Percentiles rank a stretch among this genome's conserved stretches.
Conservation (phyloP, 2,888 invertebrate genomes). For the Drosophila melanosoma region DNA sequence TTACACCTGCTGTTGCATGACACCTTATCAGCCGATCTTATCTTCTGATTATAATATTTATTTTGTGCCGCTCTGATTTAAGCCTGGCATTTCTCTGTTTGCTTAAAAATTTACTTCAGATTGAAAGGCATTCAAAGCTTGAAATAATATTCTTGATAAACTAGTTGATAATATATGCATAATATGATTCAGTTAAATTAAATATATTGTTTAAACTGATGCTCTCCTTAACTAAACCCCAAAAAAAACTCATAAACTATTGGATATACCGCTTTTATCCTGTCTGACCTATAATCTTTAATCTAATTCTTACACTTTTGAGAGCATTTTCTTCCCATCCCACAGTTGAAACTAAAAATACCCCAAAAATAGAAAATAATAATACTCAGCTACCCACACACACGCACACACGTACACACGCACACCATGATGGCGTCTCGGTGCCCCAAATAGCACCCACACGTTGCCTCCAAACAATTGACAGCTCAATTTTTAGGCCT, state of each 20-base stretch:
- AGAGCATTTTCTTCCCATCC: slow-evolving; percentile 9
- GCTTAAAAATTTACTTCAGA: background rate
- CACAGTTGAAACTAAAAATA: slow-evolving; percentile 47
- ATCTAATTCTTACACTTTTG: slow-evolving; percentile 10
- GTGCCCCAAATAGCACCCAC: slow-evolving; percentile 75
- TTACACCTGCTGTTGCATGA: slow-evolving; percentile 59
- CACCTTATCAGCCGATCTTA: slow-evolving; percentile 39
- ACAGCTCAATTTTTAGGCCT: slow-evolving; percentile 75
- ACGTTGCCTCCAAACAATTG: slow-evolving; percentile 60
- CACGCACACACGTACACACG: slow-evolving; percentile 7
- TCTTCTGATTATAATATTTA: slow-evolving; percentile 50
- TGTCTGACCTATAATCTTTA: slow-evolving; percentile 35
- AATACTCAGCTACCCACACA: slow-evolving; percentile 5
- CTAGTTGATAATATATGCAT: background rate
- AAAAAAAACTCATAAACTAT: slow-evolving; percentile 24
- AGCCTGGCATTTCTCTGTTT: background rate
- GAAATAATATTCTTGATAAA: background rate
- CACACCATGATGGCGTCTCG: slow-evolving; percentile 22
- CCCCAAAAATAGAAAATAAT: background rate
- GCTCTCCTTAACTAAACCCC: background rate
- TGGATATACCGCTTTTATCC: slow-evolving; percentile 21
- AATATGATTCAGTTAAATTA: no score
- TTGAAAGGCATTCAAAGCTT: background rate
- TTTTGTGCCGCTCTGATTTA: slow-evolving; percentile 7
- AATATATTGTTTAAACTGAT: background rate